phyloP scores from a whole-genome alignment of 2,113 vertebrate species.

The Mesitornis unicolor region DNA sequence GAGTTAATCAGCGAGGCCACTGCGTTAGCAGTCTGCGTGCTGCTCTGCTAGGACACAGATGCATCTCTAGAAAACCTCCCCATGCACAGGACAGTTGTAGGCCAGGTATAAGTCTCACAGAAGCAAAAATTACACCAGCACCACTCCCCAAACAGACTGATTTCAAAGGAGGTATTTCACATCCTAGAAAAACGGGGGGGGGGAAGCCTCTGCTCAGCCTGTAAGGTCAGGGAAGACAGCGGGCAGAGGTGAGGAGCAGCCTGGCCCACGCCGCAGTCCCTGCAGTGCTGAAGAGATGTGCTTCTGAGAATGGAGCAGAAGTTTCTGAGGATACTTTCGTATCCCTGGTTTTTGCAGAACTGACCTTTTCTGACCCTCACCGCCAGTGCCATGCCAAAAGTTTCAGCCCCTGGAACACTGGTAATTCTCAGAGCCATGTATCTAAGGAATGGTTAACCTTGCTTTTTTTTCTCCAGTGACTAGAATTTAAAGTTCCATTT shows the following conservation, averaged over 20 bases:
- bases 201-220: not conserved
- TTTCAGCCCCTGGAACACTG: not conserved
- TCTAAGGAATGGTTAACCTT: not conserved
- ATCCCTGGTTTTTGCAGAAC: not conserved
- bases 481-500: not conserved
- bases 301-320: not conserved
- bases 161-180: not conserved
- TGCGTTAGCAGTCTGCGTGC: not conserved
- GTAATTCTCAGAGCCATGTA: not conserved
- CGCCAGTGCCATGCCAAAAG: not conserved
- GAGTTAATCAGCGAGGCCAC: slow-evolving; percentile 44
- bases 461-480: not conserved
- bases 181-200: not conserved
- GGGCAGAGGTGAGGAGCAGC: rapidly evolving
- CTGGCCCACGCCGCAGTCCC: rapidly evolving
- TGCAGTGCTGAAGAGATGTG: not conserved
- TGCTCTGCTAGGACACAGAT: not conserved
- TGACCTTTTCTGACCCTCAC: not conserved
- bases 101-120: not conserved
- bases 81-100: not conserved
- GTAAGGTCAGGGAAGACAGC: not conserved
- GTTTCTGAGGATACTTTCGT: not conserved
- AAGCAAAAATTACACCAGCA: not conserved
- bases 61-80: not conserved
- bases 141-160: not conserved